Evolutionary conservation across 2,888 invertebrate genomes (phyloP).

Genomic region (Eupsilia transversa): DNA sequence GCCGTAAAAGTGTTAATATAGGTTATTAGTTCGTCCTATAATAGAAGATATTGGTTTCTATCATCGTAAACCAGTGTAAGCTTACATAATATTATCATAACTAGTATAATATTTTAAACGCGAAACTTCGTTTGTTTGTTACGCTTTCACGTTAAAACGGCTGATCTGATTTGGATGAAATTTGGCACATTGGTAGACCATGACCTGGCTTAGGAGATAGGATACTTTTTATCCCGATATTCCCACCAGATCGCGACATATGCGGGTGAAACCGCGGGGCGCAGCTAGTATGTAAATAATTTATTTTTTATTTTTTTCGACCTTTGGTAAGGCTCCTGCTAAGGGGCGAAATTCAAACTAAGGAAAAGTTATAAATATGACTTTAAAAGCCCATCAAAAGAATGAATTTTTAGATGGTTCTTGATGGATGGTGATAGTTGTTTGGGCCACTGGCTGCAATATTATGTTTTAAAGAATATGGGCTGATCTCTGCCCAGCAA

Average conservation of each 20-base stretch:
- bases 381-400: neutral
- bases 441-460: neutral
- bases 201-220: too few species aligned
- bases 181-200: too few species aligned
- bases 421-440: neutral
- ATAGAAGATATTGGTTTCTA: neutral
- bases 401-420: neutral
- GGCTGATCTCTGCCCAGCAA: neutral
- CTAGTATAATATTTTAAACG: too few species aligned
- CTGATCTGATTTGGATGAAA: too few species aligned
- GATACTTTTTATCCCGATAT: too few species aligned
- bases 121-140: too few species aligned
- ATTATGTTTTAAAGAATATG: neutral
- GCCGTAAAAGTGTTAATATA: constrained; percentile 13
- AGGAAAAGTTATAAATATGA: neutral
- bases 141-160: too few species aligned
- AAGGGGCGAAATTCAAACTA: neutral
- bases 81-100: neutral
- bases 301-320: too few species aligned
- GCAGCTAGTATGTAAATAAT: too few species aligned
- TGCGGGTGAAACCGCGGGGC: too few species aligned
- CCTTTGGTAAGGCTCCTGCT: too few species aligned
- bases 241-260: too few species aligned
- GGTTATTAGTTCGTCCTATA: constrained; percentile 10
- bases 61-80: neutral